Evolutionary conservation across 2,888 invertebrate species (phyloP).

Genomic region (Drosophila pseudotakahashii): DNA sequence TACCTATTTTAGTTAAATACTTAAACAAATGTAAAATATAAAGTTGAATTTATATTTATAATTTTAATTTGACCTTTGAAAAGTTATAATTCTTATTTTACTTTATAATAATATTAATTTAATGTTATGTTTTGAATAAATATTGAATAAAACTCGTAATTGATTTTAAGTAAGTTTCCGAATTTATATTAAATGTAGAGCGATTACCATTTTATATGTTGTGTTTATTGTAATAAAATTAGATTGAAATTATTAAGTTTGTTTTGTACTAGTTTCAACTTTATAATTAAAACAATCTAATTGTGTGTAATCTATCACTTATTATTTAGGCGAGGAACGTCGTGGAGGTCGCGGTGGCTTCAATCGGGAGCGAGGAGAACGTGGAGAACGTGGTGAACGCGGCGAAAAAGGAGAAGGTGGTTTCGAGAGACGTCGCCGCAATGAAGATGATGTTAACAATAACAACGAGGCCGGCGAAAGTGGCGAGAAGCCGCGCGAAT

Average conservation of each 20-base stretch:
- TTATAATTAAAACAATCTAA: neutral
- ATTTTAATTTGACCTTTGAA: too few relatives aligned
- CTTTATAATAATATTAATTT: too few relatives aligned
- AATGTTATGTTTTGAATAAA: too few relatives aligned
- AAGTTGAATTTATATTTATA: too few relatives aligned
- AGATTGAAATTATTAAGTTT: neutral
- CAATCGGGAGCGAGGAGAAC: conserved; percentile 24
- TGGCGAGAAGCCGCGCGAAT: conserved; percentile 86
- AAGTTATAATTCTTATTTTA: too few relatives aligned
- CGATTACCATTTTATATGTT: neutral
- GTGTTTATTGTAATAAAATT: neutral
- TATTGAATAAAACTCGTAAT: too few relatives aligned
- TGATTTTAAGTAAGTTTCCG: too few relatives aligned
- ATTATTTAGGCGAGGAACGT: conserved; percentile 41
- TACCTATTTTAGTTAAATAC: too few relatives aligned
- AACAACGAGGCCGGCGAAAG: conserved; percentile 54
- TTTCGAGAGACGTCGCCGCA: conserved; percentile 44
- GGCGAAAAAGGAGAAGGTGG: conserved; percentile 45
- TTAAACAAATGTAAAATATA: too few relatives aligned
- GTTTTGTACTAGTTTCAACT: neutral
- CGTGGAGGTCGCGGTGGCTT: conserved; percentile 39
- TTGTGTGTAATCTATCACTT: neutral
- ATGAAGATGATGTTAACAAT: conserved; percentile 60
- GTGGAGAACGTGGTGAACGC: conserved; percentile 3
- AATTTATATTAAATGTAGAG: too few relatives aligned